Percentiles rank a stretch among this genome's conserved stretches.
Evolutionary conservation across 2,113 vertebrate genomes (phyloP).

Genomic region (Dipodomys ordii): DNA sequence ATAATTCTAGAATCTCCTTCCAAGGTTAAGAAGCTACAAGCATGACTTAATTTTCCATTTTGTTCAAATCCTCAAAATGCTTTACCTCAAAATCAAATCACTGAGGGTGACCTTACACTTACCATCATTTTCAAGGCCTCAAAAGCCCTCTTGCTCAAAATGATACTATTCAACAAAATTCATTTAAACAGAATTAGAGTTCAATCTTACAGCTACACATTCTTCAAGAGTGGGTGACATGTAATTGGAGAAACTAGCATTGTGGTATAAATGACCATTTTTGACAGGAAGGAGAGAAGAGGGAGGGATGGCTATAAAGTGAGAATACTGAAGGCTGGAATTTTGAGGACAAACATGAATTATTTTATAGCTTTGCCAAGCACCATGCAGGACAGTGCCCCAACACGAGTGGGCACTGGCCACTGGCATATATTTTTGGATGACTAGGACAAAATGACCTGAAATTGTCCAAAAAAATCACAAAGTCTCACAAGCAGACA

Average conservation of each 20-base stretch:
- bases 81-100: constrained; percentile 60
- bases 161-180: constrained; percentile 54
- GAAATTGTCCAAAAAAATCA: neutral
- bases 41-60: constrained; percentile 60
- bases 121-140: constrained; percentile 53
- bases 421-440: neutral
- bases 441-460: neutral
- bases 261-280: neutral
- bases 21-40: constrained; percentile 59
- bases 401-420: neutral
- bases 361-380: neutral
- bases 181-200: constrained; percentile 50
- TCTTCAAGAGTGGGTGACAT: neutral
- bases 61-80: constrained; percentile 60
- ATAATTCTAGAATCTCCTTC: neutral
- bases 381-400: neutral
- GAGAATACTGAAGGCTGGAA: neutral
- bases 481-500: neutral
- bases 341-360: neutral
- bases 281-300: neutral
- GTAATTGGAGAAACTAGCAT: neutral
- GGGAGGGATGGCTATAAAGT: neutral
- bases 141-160: constrained; percentile 52
- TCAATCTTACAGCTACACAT: constrained; percentile 13
- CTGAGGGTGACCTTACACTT: constrained; percentile 46